phyloP scores from a whole-genome alignment of 1,140 invertebrate species.

The Gonioctena quinquepunctata region DNA sequence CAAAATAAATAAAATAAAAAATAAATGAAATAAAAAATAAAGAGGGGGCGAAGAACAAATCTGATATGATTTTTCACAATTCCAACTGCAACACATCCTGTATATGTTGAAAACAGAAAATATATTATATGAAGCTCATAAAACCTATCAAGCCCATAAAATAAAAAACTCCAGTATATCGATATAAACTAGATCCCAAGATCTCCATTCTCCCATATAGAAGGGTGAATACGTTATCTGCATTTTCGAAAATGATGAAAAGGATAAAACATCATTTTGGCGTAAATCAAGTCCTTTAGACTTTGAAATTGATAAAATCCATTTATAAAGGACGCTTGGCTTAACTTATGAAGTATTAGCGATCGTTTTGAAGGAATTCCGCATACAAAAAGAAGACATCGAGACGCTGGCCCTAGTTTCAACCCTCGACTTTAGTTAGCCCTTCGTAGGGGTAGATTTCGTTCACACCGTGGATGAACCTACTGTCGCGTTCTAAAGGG shows the following conservation, averaged over 20 bases:
- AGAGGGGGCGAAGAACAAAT: no score
- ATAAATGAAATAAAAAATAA: no score
- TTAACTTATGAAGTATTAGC: constrained; percentile 56
- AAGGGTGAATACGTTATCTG: constrained; percentile 12
- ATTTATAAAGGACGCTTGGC: constrained; percentile 55
- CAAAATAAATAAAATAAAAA: no score
- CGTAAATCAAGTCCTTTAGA: constrained; percentile 47
- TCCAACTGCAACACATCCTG: no score
- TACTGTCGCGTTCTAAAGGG: background rate
- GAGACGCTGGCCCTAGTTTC: background rate
- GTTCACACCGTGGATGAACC: background rate
- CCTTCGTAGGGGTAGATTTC: background rate
- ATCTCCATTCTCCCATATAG: background rate
- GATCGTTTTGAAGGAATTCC: constrained; percentile 42
- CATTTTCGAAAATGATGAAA: constrained; percentile 17
- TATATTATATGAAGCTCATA: no score
- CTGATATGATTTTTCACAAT: no score
- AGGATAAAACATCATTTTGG: constrained; percentile 22
- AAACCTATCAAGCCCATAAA: no score
- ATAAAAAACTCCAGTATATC: no score
- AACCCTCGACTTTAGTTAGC: background rate
- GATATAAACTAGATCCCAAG: background rate
- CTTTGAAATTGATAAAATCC: constrained; percentile 57
- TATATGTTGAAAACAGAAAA: no score
- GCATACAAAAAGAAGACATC: background rate